Percentiles rank a stretch among this genome's conserved stretches.
phyloP scores from a whole-genome alignment of 64 coral and sea anemone genomes.

The Montipora capricornis region DNA sequence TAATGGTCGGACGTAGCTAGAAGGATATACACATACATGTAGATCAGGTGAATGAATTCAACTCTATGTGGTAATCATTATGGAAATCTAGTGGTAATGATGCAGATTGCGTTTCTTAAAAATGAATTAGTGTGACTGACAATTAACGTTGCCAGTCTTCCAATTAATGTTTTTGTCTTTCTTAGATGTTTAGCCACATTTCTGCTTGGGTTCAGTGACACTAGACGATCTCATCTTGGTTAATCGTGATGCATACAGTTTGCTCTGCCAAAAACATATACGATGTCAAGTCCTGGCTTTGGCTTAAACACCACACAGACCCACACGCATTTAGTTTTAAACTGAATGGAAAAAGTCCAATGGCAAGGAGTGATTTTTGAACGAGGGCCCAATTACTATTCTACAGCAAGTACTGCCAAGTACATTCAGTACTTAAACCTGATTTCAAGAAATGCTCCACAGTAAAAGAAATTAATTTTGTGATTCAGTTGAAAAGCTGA shows the following conservation, averaged over 20 bases:
- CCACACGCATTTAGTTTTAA: conserved; percentile 57
- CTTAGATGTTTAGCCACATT: conserved; percentile 56
- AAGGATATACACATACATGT: not conserved
- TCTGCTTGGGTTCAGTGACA: not conserved
- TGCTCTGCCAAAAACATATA: not conserved
- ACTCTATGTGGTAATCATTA: not conserved
- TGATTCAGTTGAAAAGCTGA: not conserved
- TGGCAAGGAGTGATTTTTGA: not conserved
- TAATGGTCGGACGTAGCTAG: conserved; percentile 47
- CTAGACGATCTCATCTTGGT: not conserved
- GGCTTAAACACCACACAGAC: conserved; percentile 7
- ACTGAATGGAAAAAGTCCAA: not conserved
- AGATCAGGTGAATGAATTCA: conserved; percentile 3
- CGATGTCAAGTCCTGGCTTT: not conserved
- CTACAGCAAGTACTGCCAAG: not conserved
- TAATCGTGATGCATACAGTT: not conserved
- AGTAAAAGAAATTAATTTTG: not conserved
- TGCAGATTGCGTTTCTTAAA: not conserved
- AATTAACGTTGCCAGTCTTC: too few relatives aligned
- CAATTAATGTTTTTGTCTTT: not conserved
- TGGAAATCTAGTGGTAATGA: not conserved
- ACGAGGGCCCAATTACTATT: not conserved
- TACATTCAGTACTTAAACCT: not conserved
- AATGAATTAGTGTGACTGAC: too few relatives aligned
- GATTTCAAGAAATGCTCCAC: conserved; percentile 41